Conservation (phyloP, 2,113 vertebrate genomes). For the Genyomyrus donnyi region DNA sequence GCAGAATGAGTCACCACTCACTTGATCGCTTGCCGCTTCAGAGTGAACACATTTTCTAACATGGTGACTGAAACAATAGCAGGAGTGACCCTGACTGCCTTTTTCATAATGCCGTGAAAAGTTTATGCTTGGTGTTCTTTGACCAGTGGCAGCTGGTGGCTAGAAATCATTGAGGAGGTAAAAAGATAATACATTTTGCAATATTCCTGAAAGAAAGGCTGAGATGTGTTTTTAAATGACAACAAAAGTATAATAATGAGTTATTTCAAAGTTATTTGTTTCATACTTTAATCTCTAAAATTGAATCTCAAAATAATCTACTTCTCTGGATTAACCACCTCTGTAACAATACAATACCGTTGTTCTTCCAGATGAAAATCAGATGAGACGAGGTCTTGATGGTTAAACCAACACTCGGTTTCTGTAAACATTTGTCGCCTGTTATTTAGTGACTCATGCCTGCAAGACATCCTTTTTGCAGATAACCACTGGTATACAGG, state of each 20-base stretch:
- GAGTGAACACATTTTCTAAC: background rate
- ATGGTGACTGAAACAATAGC: background rate
- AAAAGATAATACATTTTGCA: background rate
- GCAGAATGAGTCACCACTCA: conserved; percentile 26
- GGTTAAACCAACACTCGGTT: background rate
- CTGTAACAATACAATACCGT: background rate
- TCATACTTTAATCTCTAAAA: background rate
- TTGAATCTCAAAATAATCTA: background rate
- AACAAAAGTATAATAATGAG: background rate
- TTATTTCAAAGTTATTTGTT: background rate
- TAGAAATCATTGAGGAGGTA: background rate
- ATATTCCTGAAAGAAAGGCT: background rate
- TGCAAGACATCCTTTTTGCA: background rate
- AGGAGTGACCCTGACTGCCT: background rate
- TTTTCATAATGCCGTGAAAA: background rate
- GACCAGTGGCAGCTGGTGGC: background rate
- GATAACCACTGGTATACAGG: background rate
- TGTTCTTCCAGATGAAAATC: background rate
- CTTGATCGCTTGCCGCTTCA: conserved; percentile 20
- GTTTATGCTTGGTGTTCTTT: background rate
- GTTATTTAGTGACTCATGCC: background rate
- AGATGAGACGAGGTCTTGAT: background rate
- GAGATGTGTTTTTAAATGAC: background rate
- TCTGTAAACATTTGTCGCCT: background rate
- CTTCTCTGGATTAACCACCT: background rate